Base-by-base conservation (phyloP, 1,140 invertebrate genomes). In the Eriocheir sinensis region DNA sequence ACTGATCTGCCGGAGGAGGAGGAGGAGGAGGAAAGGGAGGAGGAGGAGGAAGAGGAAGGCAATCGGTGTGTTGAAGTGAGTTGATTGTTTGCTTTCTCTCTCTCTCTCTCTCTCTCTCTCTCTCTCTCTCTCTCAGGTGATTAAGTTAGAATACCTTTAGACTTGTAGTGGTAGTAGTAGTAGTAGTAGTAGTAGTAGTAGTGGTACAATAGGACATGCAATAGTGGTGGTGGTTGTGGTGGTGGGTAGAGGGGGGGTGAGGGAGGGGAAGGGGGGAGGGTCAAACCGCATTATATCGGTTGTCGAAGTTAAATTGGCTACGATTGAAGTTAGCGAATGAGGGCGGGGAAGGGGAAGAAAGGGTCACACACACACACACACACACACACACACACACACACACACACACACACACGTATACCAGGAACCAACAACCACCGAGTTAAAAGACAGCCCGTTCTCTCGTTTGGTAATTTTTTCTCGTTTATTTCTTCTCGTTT, bases 181-280 rank as follows among this genome's bases (percentile, higher is more conserved):
- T 72, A 72, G 60, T 72, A 72, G 60, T 72, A 72, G 60, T 72
- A 72, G 60, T 72, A 72, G 60, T 72, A 72, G 60, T 72, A 72
- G 60, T 17, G 27, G 60, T 72, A 72, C n/a, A 72, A n/a, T 72
- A 72, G 60, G 27, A n/a, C 21, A n/a, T n/a, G 60, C n/a, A 21
- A n/a, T n/a, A 72, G 60, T 72, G 27, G 60, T 72, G 8, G 60
- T 72, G 8, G 60, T 72, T 2, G 60, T 72, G 8, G 60, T 72
- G 27, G 60, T 72, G 27, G n/a, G 60, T 72, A 21, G 53, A 21
- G 21, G 53, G 9, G 53, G 9, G 21, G 53, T 72, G 21, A 27
- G 9, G 53, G 21, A 21, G 53, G 53, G 9, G 53, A 21, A 21
- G 21, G 60, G n/a, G 12, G 44, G 44, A 6, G 60, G n/a, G 60